Evolutionary conservation across 1,140 invertebrate species (phyloP).

Genomic region (Procambarus clarkii): DNA sequence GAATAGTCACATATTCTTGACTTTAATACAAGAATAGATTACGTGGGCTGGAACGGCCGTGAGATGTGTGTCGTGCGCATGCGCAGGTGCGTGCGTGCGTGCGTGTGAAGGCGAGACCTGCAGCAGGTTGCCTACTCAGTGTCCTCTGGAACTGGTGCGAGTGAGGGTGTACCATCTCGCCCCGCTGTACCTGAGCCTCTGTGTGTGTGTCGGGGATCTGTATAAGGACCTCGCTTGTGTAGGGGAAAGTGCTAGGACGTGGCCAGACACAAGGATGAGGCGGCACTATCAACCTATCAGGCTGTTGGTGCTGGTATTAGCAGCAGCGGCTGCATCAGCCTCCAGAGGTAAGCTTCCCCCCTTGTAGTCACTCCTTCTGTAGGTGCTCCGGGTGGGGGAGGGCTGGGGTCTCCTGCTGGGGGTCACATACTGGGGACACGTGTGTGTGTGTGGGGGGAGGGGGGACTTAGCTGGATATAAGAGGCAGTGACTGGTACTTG

Average conservation of each 20-base stretch:
- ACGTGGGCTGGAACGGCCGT: neutral
- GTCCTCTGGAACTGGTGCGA: constrained; percentile 6
- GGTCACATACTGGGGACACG: no score
- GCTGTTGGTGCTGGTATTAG: neutral
- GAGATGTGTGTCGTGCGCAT: neutral
- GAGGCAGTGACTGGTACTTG: no score
- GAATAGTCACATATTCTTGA: neutral
- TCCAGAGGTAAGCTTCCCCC: neutral
- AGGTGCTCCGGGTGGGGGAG: neutral
- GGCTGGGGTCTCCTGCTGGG: no score
- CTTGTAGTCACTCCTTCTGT: neutral
- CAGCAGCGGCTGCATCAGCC: neutral
- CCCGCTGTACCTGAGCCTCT: neutral
- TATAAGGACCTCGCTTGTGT: neutral
- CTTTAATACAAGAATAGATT: neutral
- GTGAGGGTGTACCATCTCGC: neutral
- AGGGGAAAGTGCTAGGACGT: neutral
- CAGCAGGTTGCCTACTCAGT: constrained; percentile 15
- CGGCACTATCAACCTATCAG: neutral
- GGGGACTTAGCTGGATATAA: no score
- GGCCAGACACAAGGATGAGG: neutral
- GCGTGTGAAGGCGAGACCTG: constrained; percentile 4
- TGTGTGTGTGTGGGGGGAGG: no score
- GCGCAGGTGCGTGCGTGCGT: constrained; percentile 13
- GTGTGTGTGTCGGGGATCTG: neutral